Evolutionary conservation across 2,888 invertebrate species (phyloP).

Genomic region (Brenthis daphne): DNA sequence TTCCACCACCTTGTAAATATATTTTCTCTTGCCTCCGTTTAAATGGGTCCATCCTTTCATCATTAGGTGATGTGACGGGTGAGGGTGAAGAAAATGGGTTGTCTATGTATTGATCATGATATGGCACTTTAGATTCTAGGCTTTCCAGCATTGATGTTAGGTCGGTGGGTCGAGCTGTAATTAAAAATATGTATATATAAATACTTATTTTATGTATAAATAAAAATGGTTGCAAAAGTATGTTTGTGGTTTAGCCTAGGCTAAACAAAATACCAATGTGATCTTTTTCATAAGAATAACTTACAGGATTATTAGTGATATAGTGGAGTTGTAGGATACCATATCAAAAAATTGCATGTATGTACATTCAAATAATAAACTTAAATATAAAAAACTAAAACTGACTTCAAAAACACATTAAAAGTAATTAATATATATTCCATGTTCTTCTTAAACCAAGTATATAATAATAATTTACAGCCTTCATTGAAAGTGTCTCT

Average conservation of each 20-base stretch:
- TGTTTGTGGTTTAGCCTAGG: too few species aligned
- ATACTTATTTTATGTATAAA: too few species aligned
- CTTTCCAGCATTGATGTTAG: conserved; percentile 72
- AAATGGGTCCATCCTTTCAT: conserved; percentile 68
- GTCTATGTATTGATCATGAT: conserved; percentile 75
- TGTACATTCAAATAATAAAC: too few species aligned
- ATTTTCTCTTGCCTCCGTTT: conserved; percentile 71
- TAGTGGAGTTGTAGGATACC: neutral
- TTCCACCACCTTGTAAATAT: conserved; percentile 77
- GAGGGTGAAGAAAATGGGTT: conserved; percentile 80
- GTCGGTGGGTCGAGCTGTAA: conserved; percentile 70
- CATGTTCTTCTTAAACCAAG: too few species aligned
- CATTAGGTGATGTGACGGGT: conserved; percentile 76
- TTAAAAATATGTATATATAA: neutral
- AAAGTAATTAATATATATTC: too few species aligned
- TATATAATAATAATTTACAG: too few species aligned
- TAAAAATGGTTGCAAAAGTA: too few species aligned
- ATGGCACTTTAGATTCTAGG: conserved; percentile 64
- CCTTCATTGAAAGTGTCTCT: too few species aligned
- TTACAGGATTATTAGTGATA: too few species aligned
- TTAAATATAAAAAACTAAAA: too few species aligned
- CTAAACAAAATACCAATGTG: too few species aligned
- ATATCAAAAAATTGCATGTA: neutral
- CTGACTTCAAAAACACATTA: too few species aligned
- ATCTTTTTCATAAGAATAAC: neutral